Conservation (phyloP, 1,140 invertebrate species). For the Tyrophagus putrescentiae region DNA sequence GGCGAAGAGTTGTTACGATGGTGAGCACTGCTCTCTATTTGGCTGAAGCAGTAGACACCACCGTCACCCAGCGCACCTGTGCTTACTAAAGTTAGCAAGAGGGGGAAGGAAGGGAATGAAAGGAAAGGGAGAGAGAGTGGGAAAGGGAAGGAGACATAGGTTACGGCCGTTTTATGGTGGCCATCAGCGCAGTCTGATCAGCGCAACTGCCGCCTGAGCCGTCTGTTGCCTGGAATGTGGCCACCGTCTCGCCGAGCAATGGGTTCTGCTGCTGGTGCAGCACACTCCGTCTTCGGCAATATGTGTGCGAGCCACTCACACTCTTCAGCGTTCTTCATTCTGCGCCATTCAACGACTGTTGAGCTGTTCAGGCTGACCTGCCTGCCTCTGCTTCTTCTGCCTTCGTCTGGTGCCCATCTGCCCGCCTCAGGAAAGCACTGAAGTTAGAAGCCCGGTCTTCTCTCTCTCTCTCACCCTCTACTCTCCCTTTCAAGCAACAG, state of each 20-base stretch:
- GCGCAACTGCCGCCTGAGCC: neutral
- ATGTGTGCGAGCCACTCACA: no score
- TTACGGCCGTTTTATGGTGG: neutral
- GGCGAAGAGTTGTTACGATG: no score
- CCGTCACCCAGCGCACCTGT: no score
- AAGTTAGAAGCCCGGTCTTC: neutral
- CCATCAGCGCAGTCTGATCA: neutral
- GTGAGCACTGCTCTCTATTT: no score
- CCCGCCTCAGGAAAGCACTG: neutral
- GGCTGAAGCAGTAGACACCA: no score
- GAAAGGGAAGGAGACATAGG: neutral
- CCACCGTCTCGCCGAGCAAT: neutral
- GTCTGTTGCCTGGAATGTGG: neutral
- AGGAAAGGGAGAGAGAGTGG: neutral
- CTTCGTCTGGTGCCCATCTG: neutral
- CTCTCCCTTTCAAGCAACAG: slow-evolving; percentile 7
- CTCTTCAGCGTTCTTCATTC: neutral
- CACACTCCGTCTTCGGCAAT: no score
- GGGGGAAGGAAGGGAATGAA: neutral
- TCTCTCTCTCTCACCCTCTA: neutral
- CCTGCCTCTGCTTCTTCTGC: no score
- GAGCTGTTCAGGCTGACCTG: neutral
- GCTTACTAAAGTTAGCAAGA: no score
- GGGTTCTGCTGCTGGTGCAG: neutral
- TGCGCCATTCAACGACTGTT: neutral